A percentile compares a stretch with the other conserved stretches of the same genome.
phyloP scores from a whole-genome alignment of 2,888 invertebrate species.

The Nomada lathburiana region DNA sequence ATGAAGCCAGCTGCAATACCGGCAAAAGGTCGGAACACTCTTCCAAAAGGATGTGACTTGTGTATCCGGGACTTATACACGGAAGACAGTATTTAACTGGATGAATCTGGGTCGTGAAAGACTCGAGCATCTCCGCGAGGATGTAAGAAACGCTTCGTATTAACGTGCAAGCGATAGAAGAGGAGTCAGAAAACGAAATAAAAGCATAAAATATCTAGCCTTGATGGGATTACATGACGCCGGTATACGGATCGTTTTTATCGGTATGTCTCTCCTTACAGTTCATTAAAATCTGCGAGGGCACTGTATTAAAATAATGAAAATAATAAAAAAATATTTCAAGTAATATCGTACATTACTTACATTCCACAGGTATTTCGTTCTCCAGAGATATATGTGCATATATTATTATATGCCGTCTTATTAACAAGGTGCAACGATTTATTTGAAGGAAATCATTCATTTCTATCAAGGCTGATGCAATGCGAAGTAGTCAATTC shows the following conservation, averaged over 20 bases:
- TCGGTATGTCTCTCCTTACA: neutral
- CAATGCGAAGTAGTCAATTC: too few species aligned
- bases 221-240: neutral
- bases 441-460: too few species aligned
- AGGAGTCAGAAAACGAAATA: neutral
- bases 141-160: slow-evolving; percentile 11
- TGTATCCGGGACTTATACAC: slow-evolving; percentile 24
- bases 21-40: slow-evolving; percentile 10
- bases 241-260: neutral
- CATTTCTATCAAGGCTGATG: too few species aligned
- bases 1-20: slow-evolving; percentile 17
- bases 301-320: too few species aligned
- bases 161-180: neutral
- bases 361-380: neutral
- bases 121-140: neutral
- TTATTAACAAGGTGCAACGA: too few species aligned
- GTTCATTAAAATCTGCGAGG: neutral
- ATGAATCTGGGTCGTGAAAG: slow-evolving; percentile 33
- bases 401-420: too few species aligned
- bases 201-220: neutral
- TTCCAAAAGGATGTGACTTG: slow-evolving; percentile 3
- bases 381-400: neutral
- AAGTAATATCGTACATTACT: neutral
- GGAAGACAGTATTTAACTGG: slow-evolving; percentile 21
- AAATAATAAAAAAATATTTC: neutral